These are phyloP conservation scores for Chrysocyon brachyurus DNA, from an alignment of 2,797 vertebrate species.

Conservation along the genomic window DNA sequence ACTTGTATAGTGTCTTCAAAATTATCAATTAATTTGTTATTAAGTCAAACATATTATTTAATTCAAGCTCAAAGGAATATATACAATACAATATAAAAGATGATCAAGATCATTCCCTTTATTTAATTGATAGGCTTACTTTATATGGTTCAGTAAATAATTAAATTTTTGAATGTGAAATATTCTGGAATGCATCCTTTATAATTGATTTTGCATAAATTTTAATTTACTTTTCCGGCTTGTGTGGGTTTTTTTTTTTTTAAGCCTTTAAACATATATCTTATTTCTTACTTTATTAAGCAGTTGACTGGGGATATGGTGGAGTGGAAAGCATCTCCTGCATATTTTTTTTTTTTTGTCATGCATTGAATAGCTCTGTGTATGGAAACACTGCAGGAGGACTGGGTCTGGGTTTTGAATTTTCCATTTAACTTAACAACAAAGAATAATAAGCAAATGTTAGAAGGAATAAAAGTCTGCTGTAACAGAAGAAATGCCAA, in stretches of 20 bases:
- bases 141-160: not conserved
- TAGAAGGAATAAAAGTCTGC: not conserved
- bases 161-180: not conserved
- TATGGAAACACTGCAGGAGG: slow-evolving; percentile 64
- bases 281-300: slow-evolving; percentile 36
- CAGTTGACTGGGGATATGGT: not conserved
- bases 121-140: not conserved
- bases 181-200: not conserved
- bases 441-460: slow-evolving; percentile 49
- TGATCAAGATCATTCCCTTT: not conserved
- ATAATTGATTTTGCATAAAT: slow-evolving; percentile 8
- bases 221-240: not conserved
- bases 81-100: not conserved
- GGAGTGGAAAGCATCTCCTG: not conserved
- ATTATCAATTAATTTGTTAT: not conserved
- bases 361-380: not conserved
- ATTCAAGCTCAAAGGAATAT: not conserved
- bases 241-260: not conserved
- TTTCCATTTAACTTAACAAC: slow-evolving; percentile 78
- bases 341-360: slow-evolving; percentile 21
- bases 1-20: not conserved
- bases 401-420: slow-evolving; percentile 46
- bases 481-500: slow-evolving; percentile 32
- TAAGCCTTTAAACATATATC: slow-evolving; percentile 21
- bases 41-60: not conserved